Percentiles rank a stretch among this genome's conserved stretches.
phyloP scores from a whole-genome alignment of 2,113 vertebrate genomes.

The Callipepla squamata region DNA sequence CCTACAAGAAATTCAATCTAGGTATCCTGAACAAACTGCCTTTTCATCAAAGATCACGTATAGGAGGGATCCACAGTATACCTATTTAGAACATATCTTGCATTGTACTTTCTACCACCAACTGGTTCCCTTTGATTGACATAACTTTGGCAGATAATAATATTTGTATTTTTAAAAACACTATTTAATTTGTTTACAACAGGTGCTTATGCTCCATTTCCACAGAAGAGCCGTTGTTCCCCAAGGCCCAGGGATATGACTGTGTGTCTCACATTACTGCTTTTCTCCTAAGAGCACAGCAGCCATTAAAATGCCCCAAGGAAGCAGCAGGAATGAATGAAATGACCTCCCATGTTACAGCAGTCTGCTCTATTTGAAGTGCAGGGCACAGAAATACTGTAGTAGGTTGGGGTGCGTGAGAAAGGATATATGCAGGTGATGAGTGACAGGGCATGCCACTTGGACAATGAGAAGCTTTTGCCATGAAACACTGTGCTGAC shows the following conservation, averaged over 20 bases:
- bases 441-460: slow-evolving; percentile 28
- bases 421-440: slow-evolving; percentile 34
- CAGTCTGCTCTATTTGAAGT: slow-evolving; percentile 30
- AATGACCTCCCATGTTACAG: slow-evolving; percentile 55
- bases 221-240: slow-evolving; percentile 68
- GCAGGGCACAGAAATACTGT: not conserved
- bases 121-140: slow-evolving; percentile 74
- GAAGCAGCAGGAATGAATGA: slow-evolving; percentile 42
- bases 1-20: slow-evolving; percentile 85
- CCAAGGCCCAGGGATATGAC: not conserved
- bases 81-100: slow-evolving; percentile 70
- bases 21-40: slow-evolving; percentile 79
- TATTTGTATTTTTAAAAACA: slow-evolving; percentile 76
- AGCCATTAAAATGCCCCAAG: slow-evolving; percentile 40
- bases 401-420: slow-evolving; percentile 12
- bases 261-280: slow-evolving; percentile 57
- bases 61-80: slow-evolving; percentile 66
- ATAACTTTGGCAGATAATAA: slow-evolving; percentile 70
- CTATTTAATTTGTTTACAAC: slow-evolving; percentile 77
- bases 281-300: slow-evolving; percentile 40
- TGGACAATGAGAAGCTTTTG: not conserved
- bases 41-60: slow-evolving; percentile 76
- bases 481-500: not conserved
- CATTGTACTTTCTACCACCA: slow-evolving; percentile 71
- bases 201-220: slow-evolving; percentile 76